Evolutionary conservation across 1,140 invertebrate genomes (phyloP).

Genomic region (Calosoma granatense): DNA sequence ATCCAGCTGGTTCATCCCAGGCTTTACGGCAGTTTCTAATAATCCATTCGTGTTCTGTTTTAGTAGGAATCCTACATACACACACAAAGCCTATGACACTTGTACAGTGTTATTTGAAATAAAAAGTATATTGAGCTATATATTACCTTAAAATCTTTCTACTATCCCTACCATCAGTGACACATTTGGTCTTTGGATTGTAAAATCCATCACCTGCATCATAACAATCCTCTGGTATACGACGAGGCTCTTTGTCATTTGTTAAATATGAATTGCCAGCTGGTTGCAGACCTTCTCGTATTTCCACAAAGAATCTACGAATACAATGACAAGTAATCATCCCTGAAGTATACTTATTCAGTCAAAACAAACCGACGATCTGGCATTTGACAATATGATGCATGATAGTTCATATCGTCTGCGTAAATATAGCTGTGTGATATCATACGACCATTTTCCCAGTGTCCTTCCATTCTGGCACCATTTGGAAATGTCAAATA

Average conservation of each 20-base stretch:
- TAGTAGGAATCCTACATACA: constrained; percentile 28
- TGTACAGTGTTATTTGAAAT: too few species aligned
- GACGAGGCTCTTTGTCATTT: constrained; percentile 28
- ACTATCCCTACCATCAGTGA: constrained; percentile 30
- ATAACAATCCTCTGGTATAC: constrained; percentile 36
- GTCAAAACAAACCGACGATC: constrained; percentile 35
- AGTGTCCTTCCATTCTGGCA: constrained; percentile 35
- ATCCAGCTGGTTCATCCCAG: constrained; percentile 34
- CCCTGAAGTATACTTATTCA: too few species aligned
- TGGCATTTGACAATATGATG: constrained; percentile 38
- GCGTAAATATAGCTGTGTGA: constrained; percentile 34
- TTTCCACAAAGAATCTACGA: constrained; percentile 35
- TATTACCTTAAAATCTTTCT: constrained; percentile 20
- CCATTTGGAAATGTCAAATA: constrained; percentile 38
- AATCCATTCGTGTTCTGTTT: constrained; percentile 40
- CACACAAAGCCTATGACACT: too few species aligned
- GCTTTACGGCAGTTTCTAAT: constrained; percentile 39
- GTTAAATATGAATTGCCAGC: constrained; percentile 34
- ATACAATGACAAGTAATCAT: too few species aligned
- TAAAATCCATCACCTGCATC: constrained; percentile 41
- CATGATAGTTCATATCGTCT: constrained; percentile 27
- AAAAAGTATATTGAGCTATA: background rate
- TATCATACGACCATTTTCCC: constrained; percentile 34
- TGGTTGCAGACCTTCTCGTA: constrained; percentile 33
- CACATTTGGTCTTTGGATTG: constrained; percentile 33